phyloP scores from a whole-genome alignment of 2,888 invertebrate genomes.

The Nemotelus nigrinus region DNA sequence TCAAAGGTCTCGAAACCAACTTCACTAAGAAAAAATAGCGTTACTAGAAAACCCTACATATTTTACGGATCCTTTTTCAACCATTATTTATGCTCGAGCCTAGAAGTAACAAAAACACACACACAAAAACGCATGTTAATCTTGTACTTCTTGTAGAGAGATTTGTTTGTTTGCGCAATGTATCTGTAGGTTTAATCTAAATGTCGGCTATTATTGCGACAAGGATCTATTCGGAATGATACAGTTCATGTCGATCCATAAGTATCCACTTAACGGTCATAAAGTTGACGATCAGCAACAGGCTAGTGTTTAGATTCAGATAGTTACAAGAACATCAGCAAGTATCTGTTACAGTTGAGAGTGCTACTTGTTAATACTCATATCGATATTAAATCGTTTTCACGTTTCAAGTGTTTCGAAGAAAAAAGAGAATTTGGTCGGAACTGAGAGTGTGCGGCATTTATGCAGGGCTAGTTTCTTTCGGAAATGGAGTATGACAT shows the following conservation, averaged over 20 bases:
- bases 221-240: conserved; percentile 37
- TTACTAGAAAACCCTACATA: conserved; percentile 16
- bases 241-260: conserved; percentile 35
- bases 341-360: conserved; percentile 31
- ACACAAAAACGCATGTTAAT: conserved; percentile 22
- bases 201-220: conserved; percentile 27
- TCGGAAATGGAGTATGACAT: conserved; percentile 3
- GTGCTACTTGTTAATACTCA: conserved; percentile 39
- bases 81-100: conserved; percentile 37
- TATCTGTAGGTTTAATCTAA: conserved; percentile 22
- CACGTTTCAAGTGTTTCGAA: conserved; percentile 38
- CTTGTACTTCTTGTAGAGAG: conserved; percentile 27
- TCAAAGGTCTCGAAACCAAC: conserved; percentile 21
- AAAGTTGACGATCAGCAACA: conserved; percentile 40
- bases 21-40: neutral
- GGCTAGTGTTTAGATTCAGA: conserved; percentile 22
- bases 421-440: conserved; percentile 12
- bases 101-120: conserved; percentile 21
- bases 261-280: conserved; percentile 44
- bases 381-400: conserved; percentile 37
- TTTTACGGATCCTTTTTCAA: conserved; percentile 44
- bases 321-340: conserved; percentile 9
- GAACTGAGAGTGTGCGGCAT: neutral
- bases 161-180: conserved; percentile 44
- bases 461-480: neutral